Conservation (phyloP, 2,797 vertebrate genomes). For the Enoplosus armatus region DNA sequence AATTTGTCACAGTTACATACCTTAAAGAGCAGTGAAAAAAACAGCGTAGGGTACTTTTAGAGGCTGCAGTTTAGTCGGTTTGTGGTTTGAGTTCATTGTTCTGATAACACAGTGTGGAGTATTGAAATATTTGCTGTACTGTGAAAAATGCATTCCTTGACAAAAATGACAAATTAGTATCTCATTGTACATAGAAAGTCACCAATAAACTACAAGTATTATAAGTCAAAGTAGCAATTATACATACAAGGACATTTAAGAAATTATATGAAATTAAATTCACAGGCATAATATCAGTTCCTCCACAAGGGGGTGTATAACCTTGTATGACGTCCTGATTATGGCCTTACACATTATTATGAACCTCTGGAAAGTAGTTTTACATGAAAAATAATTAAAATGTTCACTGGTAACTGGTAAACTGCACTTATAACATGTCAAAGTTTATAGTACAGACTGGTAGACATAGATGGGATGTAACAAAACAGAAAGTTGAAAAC, state of each 20-base stretch:
- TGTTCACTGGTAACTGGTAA: background rate
- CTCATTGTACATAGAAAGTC: background rate
- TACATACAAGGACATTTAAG: background rate
- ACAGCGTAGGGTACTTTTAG: background rate
- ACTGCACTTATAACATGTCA: background rate
- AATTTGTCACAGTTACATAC: background rate
- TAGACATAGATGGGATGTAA: background rate
- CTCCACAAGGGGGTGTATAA: constrained; percentile 83
- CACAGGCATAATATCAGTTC: constrained; percentile 26
- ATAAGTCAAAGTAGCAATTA: background rate
- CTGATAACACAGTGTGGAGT: background rate
- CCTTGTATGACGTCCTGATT: constrained; percentile 17
- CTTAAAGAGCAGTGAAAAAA: background rate
- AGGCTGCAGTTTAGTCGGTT: background rate
- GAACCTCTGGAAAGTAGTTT: constrained; percentile 2
- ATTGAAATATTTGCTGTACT: background rate
- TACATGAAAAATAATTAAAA: background rate
- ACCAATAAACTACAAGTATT: background rate
- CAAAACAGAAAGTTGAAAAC: background rate
- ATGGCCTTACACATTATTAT: background rate
- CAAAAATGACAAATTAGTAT: background rate
- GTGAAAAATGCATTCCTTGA: background rate
- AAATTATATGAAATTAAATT: background rate
- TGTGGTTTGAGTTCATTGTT: background rate
- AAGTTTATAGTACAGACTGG: background rate